A percentile compares a stretch with the other conserved stretches of the same genome.
phyloP scores from a whole-genome alignment of 1,140 invertebrate species.

The Stenopsyche tienmushanensis region DNA sequence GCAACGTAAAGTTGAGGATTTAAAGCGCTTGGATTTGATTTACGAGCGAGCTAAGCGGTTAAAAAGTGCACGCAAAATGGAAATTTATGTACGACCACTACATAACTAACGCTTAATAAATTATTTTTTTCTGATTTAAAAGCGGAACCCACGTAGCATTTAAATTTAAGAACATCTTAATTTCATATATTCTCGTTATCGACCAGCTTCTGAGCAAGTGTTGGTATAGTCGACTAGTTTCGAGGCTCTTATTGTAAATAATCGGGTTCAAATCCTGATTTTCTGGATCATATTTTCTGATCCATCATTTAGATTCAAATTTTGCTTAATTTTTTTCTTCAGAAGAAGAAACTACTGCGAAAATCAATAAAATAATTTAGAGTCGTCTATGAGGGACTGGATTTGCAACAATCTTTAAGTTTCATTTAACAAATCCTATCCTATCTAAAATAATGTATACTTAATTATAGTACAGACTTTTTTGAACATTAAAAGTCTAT shows the following conservation, averaged over 20 bases:
- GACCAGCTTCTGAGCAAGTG: not conserved
- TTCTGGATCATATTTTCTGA: not conserved
- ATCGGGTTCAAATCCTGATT: not conserved
- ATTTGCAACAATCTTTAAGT: too few relatives aligned
- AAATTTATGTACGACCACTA: conserved; percentile 26
- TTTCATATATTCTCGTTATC: not conserved
- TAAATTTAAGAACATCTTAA: not conserved
- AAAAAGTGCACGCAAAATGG: conserved; percentile 26
- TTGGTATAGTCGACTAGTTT: not conserved
- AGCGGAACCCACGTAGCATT: not conserved
- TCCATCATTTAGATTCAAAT: not conserved
- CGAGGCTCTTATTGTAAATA: not conserved
- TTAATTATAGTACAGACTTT: too few relatives aligned
- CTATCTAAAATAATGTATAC: too few relatives aligned
- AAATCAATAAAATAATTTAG: too few relatives aligned
- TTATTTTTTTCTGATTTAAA: conserved; percentile 14
- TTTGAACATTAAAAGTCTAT: too few relatives aligned
- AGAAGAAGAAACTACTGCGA: not conserved
- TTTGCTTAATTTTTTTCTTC: not conserved
- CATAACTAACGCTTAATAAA: conserved; percentile 20
- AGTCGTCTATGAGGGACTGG: too few relatives aligned
- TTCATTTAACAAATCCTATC: too few relatives aligned
- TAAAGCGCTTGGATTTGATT: conserved; percentile 23
- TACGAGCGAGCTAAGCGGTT: conserved; percentile 25
- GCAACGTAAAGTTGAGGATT: conserved; percentile 14